Conservation (phyloP, 2,888 invertebrate species). For the Prostheceraeus crozeri region DNA sequence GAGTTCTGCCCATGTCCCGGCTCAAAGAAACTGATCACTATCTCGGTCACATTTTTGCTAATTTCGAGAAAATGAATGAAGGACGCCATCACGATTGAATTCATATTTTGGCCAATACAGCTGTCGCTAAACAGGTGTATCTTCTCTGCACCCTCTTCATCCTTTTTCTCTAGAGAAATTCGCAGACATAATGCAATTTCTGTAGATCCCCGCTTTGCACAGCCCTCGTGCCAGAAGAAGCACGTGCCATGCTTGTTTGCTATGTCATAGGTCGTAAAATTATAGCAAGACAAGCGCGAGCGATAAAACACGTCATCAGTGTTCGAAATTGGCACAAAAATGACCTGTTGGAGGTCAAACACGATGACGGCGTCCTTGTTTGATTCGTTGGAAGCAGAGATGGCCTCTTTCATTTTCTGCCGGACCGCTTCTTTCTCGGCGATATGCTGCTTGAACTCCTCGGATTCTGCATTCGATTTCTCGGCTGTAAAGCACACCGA, state of each 20-base stretch:
- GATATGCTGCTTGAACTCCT: slow-evolving; percentile 1
- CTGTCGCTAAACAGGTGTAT: slow-evolving; percentile 20
- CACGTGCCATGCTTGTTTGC: slow-evolving; percentile 18
- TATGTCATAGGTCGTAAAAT: slow-evolving; percentile 26
- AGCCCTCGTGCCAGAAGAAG: slow-evolving; percentile 22
- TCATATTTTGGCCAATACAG: slow-evolving; percentile 32
- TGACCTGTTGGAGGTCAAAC: slow-evolving; percentile 34
- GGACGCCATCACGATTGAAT: slow-evolving; percentile 20
- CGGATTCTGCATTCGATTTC: neutral
- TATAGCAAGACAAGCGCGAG: slow-evolving; percentile 18
- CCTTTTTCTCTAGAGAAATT: neutral
- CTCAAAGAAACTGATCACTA: slow-evolving; percentile 20
- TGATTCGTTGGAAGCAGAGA: neutral
- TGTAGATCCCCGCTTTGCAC: slow-evolving; percentile 25
- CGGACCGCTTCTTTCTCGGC: slow-evolving; percentile 1
- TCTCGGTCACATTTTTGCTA: neutral
- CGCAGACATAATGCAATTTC: slow-evolving; percentile 25
- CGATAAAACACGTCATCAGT: slow-evolving; percentile 21
- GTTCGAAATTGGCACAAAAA: slow-evolving; percentile 26
- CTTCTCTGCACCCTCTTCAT: neutral
- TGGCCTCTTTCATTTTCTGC: slow-evolving; percentile 1
- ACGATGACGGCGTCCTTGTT: neutral
- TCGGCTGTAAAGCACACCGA: no score
- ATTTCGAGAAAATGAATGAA: neutral
- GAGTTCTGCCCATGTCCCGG: slow-evolving; percentile 21